Conservation (phyloP, 2,113 vertebrate species). For the Scomber colias region DNA sequence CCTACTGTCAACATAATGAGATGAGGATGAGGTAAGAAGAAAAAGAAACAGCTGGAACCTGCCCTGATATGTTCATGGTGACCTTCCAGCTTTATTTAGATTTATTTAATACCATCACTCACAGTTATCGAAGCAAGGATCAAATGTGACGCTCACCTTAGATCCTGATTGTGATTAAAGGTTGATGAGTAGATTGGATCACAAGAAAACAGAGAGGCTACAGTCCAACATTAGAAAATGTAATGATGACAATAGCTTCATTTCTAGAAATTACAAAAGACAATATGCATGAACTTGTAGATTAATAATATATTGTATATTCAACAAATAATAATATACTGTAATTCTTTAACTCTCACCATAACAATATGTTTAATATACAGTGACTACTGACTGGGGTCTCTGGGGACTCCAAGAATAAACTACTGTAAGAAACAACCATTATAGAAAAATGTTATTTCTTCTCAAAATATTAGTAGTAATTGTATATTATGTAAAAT, state of each 20-base stretch:
- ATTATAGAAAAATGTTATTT: too few relatives aligned
- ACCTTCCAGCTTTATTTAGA: constrained; percentile 72
- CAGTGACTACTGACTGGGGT: too few relatives aligned
- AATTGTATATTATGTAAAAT: too few relatives aligned
- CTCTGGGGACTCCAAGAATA: too few relatives aligned
- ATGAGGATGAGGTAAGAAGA: constrained; percentile 67
- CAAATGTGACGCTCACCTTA: constrained; percentile 77
- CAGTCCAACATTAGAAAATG: not conserved
- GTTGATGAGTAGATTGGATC: not conserved
- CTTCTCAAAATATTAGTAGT: too few relatives aligned
- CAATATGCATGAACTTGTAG: not conserved
- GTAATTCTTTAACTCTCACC: too few relatives aligned
- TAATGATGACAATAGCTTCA: not conserved
- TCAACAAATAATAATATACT: not conserved
- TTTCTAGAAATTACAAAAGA: not conserved
- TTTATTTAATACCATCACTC: constrained; percentile 74
- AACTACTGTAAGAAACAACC: too few relatives aligned
- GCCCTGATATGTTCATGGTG: constrained; percentile 72
- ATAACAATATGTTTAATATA: too few relatives aligned
- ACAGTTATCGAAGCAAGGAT: constrained; percentile 78
- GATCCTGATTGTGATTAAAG: constrained; percentile 80
- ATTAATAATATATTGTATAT: not conserved
- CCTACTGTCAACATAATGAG: constrained; percentile 49
- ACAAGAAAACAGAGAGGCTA: not conserved
- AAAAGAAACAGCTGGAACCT: constrained; percentile 70